phyloP scores from a whole-genome alignment of 30 jellyfish, hydroid and myxozoan species.

The Cassiopea andromeda region DNA sequence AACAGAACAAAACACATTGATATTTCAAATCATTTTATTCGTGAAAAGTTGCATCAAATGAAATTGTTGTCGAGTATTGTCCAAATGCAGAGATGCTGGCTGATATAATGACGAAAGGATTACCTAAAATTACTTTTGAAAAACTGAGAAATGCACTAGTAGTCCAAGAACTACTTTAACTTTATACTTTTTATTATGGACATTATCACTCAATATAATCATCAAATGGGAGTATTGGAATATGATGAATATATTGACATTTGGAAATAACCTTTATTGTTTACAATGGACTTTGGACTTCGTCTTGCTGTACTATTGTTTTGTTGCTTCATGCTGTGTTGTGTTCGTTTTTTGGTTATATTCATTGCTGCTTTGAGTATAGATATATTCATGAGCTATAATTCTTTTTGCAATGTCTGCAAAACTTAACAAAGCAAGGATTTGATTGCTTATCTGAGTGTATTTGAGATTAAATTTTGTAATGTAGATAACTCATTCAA shows the following conservation, averaged over 20 bases:
- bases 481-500: no score
- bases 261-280: no score
- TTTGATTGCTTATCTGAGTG: no score
- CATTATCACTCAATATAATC: background rate
- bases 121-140: conserved; percentile 24
- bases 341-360: no score
- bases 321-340: no score
- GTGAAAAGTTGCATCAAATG: conserved; percentile 29
- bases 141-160: conserved; percentile 1
- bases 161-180: background rate
- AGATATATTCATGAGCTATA: no score
- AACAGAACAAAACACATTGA: conserved; percentile 51
- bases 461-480: no score
- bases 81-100: conserved; percentile 52
- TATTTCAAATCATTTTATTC: conserved; percentile 13
- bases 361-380: no score
- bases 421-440: no score
- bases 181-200: background rate
- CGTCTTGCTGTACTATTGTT: no score
- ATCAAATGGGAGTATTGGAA: conserved; percentile 36
- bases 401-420: no score
- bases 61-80: conserved; percentile 13
- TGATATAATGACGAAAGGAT: conserved; percentile 54
- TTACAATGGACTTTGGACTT: no score
- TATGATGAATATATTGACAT: background rate